phyloP scores from a whole-genome alignment of 1,140 invertebrate species.

The Psilanteris sp. region DNA sequence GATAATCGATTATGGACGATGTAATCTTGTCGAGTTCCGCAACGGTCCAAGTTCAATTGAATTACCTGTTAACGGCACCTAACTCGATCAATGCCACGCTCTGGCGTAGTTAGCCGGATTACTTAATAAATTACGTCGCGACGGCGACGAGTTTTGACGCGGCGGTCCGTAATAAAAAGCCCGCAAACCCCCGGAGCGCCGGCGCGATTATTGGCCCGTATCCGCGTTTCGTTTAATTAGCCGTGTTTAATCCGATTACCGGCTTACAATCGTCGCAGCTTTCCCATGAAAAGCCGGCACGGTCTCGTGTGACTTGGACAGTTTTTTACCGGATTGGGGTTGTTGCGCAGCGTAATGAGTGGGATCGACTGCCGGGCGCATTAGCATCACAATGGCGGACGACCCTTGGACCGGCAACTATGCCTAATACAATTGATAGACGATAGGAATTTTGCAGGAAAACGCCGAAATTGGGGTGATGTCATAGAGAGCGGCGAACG shows the following conservation, averaged over 20 bases:
- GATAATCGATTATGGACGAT: slow-evolving; percentile 40
- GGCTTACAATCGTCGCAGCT: slow-evolving; percentile 11
- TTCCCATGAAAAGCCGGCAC: slow-evolving; percentile 70
- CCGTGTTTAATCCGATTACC: slow-evolving; percentile 43
- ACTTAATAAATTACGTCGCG: slow-evolving; percentile 4
- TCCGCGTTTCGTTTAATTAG: slow-evolving; percentile 47
- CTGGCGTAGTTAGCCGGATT: slow-evolving; percentile 19
- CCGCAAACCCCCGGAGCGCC: slow-evolving; percentile 16
- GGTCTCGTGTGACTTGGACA: slow-evolving; percentile 68
- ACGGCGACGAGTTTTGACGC: slow-evolving; percentile 2
- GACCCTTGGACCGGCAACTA: slow-evolving; percentile 64
- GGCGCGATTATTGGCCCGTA: slow-evolving; percentile 35
- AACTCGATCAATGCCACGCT: slow-evolving; percentile 36
- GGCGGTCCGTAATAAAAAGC: slow-evolving; percentile 36
- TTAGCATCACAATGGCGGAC: slow-evolving; percentile 76
- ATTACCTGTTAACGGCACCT: slow-evolving; percentile 30
- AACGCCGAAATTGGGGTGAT: slow-evolving; percentile 69
- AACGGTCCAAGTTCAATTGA: slow-evolving; percentile 34
- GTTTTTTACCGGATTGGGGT: slow-evolving; percentile 52
- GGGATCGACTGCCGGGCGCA: slow-evolving; percentile 74
- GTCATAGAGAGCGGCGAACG: slow-evolving; percentile 15
- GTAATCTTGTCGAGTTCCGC: slow-evolving; percentile 38
- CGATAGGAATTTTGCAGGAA: slow-evolving; percentile 75
- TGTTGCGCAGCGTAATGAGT: slow-evolving; percentile 75
- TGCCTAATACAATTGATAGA: slow-evolving; percentile 76